These are phyloP conservation scores for Trochalopteron elliotii DNA, from an alignment of 2,113 vertebrate species.

Conservation along the genomic window DNA sequence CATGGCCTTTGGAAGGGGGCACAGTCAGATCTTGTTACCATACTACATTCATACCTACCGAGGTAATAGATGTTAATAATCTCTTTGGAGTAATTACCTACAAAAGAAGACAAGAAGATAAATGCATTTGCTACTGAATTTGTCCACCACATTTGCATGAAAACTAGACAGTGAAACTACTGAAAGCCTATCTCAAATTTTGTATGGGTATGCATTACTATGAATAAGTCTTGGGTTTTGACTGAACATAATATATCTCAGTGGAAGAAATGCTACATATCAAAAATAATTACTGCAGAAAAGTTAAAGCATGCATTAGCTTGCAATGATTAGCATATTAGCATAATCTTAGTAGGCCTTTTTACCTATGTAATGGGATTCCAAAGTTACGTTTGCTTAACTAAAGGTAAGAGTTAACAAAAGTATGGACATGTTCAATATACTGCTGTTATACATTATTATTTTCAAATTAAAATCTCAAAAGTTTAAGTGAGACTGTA, in stretches of 20 bases:
- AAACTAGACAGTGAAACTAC: background rate
- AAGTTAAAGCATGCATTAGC: background rate
- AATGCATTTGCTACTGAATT: background rate
- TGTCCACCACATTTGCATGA: background rate
- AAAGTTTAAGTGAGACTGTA: background rate
- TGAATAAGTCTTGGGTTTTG: background rate
- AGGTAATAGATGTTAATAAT: constrained; percentile 87
- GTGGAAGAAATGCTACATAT: background rate
- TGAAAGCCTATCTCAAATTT: background rate
- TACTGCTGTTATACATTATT: background rate
- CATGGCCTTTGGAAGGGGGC: background rate
- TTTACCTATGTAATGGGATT: background rate
- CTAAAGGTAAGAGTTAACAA: background rate
- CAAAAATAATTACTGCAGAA: background rate
- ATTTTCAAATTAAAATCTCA: background rate
- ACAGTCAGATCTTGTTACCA: background rate
- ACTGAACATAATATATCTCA: background rate
- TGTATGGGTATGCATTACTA: background rate
- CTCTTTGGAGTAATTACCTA: constrained; percentile 96
- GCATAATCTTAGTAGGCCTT: background rate
- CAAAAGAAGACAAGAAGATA: background rate
- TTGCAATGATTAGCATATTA: background rate
- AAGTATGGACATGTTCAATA: background rate
- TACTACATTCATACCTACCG: constrained; percentile 77
- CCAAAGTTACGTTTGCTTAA: background rate